phyloP scores from a whole-genome alignment of 2,113 vertebrate species.

The Ramphastos sulfuratus region DNA sequence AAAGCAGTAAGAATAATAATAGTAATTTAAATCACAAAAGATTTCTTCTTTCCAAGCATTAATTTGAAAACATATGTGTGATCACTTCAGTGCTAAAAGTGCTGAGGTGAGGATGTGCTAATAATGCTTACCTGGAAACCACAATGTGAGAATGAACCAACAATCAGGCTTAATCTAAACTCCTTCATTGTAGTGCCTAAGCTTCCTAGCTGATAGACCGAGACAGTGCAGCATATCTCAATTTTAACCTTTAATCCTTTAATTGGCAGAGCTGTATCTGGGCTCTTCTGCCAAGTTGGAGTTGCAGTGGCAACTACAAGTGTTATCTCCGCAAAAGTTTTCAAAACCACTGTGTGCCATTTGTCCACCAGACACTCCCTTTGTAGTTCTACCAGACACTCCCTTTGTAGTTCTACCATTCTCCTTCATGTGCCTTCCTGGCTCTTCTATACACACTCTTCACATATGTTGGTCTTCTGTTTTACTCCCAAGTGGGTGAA shows the following conservation, averaged over 20 bases:
- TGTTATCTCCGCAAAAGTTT: not conserved
- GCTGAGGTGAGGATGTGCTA: not conserved
- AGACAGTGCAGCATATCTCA: not conserved
- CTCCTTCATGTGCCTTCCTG: not conserved
- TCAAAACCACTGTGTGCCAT: not conserved
- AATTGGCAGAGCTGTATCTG: not conserved
- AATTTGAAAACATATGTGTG: not conserved
- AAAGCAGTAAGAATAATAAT: not conserved
- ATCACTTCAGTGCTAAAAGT: not conserved
- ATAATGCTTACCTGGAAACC: not conserved
- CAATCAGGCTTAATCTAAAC: not conserved
- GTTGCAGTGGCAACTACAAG: not conserved
- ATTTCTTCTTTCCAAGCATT: not conserved
- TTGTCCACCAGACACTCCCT: not conserved
- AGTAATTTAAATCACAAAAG: not conserved
- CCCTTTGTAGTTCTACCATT: not conserved
- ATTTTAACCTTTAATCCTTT: not conserved
- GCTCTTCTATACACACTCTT: not conserved
- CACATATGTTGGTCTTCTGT: not conserved
- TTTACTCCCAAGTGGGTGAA: not conserved
- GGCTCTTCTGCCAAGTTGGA: not conserved
- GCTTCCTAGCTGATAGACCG: not conserved
- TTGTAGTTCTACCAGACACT: not conserved
- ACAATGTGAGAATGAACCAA: not conserved
- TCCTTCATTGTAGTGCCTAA: not conserved